Conservation (phyloP, 1,140 invertebrate genomes). For the Tachypleus tridentatus region DNA sequence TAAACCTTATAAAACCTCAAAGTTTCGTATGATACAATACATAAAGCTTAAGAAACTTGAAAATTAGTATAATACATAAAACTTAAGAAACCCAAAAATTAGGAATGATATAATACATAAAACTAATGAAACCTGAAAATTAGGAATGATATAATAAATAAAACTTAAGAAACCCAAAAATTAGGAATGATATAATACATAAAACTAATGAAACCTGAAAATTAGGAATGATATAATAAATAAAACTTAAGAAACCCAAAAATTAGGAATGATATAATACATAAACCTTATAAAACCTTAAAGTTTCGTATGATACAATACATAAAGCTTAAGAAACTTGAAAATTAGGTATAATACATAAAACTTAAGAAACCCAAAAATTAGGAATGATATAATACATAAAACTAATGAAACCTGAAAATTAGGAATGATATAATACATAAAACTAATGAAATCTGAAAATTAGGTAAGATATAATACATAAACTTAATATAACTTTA, state of each 20-base stretch:
- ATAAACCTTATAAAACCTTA: not conserved
- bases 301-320: constrained; percentile 41
- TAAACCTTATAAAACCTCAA: not conserved
- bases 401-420: not conserved
- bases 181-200: no score
- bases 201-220: no score
- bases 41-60: no score
- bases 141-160: no score
- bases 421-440: constrained; percentile 41
- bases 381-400: not conserved
- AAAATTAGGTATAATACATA: no score
- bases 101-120: not conserved
- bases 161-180: no score
- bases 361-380: no score
- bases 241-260: not conserved
- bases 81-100: no score
- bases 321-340: no score
- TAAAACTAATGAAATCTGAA: not conserved
- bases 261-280: not conserved
- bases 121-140: not conserved
- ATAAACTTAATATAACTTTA: not conserved
- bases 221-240: not conserved
- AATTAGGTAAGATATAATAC: not conserved
- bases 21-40: constrained; percentile 41
- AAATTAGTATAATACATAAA: no score